Conservation (phyloP, 2,113 vertebrate genomes). For the Sander vitreus region DNA sequence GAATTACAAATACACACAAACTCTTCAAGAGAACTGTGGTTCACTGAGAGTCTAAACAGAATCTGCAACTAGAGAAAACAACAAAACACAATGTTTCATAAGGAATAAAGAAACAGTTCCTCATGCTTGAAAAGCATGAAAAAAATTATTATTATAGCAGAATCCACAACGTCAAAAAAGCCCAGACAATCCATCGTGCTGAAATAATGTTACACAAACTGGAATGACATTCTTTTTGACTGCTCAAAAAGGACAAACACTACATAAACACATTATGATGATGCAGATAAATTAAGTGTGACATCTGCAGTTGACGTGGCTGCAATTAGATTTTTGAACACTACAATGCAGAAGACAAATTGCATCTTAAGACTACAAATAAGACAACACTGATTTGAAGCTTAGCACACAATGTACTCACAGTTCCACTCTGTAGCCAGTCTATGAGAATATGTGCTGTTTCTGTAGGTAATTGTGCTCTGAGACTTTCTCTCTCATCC, state of each 20-base stretch:
- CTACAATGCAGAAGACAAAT: not conserved
- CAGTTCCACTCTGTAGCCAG: constrained; percentile 90
- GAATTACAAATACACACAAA: not conserved
- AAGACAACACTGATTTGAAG: not conserved
- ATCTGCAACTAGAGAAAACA: not conserved
- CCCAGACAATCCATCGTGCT: not conserved
- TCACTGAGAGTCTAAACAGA: no score
- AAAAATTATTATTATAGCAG: no score
- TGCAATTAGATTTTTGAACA: not conserved
- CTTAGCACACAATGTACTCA: constrained; percentile 78
- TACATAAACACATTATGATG: not conserved
- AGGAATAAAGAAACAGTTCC: not conserved
- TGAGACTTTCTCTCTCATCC: constrained; percentile 84
- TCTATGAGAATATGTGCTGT: constrained; percentile 87
- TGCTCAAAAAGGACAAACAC: not conserved
- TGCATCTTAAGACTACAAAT: not conserved
- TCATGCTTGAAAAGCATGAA: no score
- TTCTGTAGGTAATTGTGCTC: constrained; percentile 87
- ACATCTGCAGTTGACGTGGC: not conserved
- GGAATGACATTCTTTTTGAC: not conserved
- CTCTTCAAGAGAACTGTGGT: not conserved
- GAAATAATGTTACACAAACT: not conserved
- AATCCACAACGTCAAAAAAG: not conserved
- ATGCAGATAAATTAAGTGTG: not conserved
- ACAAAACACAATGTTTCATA: not conserved